Evolutionary conservation across 2,888 invertebrate species (phyloP), one percentile per base, ranked within the genome.

Genomic region (Acanthosepion lycidas): DNA sequence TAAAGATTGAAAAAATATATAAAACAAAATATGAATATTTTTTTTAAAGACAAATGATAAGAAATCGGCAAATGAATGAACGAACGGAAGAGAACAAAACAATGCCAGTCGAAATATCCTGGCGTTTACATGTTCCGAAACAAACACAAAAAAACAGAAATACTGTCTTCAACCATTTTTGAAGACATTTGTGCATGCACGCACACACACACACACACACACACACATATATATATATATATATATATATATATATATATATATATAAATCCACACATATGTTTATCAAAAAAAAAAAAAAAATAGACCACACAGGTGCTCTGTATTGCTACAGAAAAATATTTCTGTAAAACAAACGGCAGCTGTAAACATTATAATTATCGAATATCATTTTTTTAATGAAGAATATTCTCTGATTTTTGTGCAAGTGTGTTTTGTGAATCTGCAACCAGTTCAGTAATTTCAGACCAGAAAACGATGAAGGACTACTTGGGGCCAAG

Each of bases 401-500:
- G 78, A 78, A 18, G 78, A 78, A 78, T 78, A 33, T 78, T 78
- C 33, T 78, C 78, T 8, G 28, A n/a, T 78, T 28, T 78, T 78
- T 78, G 78, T 78, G 78, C n/a, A 78, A n/a, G 78, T 78, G n/a
- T 78, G 33, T 78, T 78, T 78, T 78, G 78, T 78, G 78, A 15
- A 78, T 78, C 78, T 33, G 78, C 33, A 33, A 78, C 78, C 78
- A 59, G 55, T 55, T 55, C 18, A 55, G 55, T 15, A 55, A 78
- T 78, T 78, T 78, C 78, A 78, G n/a, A 78, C 78, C n/a, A 78
- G n/a, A 78, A 78, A 78, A 78, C 78, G 15, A n/a, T 78, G 78
- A 78, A 78, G n/a, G 78, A 78, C 78, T 78, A 78, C 33, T 78
- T 78, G 78, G 78, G 78, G 78, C 78, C 78, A 78, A 78, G 78